phyloP scores from a whole-genome alignment of 2,888 invertebrate species.

The Acrobasis consociella region DNA sequence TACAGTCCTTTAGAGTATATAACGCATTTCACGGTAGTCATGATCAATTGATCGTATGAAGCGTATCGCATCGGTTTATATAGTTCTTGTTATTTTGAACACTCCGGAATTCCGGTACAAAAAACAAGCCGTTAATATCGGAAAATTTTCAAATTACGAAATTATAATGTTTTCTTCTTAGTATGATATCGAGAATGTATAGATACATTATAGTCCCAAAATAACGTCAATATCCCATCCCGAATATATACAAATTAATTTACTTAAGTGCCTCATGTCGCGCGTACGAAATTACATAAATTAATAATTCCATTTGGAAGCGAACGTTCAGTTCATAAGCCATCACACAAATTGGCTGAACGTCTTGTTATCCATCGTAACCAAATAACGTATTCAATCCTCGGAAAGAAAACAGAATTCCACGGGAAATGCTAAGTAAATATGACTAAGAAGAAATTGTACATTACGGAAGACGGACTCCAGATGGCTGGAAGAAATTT shows the following conservation, averaged over 20 bases:
- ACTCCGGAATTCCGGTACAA: too few relatives aligned
- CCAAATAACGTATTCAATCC: constrained; percentile 55
- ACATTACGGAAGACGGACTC: constrained; percentile 52
- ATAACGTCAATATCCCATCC: background rate
- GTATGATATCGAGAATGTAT: background rate
- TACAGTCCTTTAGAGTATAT: too few relatives aligned
- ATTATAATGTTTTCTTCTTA: too few relatives aligned
- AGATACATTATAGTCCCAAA: background rate
- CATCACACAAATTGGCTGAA: constrained; percentile 57
- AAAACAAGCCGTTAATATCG: too few relatives aligned
- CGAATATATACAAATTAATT: constrained; percentile 10
- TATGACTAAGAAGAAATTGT: constrained; percentile 56
- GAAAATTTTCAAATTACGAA: too few relatives aligned
- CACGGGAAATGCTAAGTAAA: constrained; percentile 52
- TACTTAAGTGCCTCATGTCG: constrained; percentile 21
- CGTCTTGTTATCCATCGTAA: constrained; percentile 58
- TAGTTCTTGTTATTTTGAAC: too few relatives aligned
- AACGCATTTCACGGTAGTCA: too few relatives aligned
- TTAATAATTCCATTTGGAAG: constrained; percentile 42
- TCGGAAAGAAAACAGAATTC: constrained; percentile 58
- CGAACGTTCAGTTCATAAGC: constrained; percentile 45
- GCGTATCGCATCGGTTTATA: too few relatives aligned
- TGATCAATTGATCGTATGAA: too few relatives aligned
- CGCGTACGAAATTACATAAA: constrained; percentile 38
- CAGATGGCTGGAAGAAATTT: constrained; percentile 55